phyloP scores from a whole-genome alignment of 2,888 invertebrate species.

The Epistrophella euchroma region DNA sequence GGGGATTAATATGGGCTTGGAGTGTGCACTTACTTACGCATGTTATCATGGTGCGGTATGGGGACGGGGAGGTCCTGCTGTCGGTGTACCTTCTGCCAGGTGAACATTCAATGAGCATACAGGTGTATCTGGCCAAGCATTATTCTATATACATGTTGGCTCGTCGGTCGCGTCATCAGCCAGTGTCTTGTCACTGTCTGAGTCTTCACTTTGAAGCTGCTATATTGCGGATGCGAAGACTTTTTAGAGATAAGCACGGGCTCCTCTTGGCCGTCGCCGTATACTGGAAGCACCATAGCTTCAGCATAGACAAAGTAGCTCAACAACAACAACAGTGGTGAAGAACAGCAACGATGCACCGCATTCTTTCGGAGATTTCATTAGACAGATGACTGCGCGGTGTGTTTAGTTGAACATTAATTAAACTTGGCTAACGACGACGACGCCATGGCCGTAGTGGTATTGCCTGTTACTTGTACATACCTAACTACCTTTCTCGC shows the following conservation, averaged over 20 bases:
- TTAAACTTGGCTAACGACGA: slow-evolving; percentile 68
- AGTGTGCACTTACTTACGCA: slow-evolving; percentile 70
- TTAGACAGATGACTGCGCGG: slow-evolving; percentile 69
- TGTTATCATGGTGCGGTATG: slow-evolving; percentile 38
- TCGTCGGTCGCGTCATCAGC: slow-evolving; percentile 58
- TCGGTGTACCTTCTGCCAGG: slow-evolving; percentile 12
- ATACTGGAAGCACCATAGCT: slow-evolving; percentile 4
- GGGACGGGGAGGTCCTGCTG: slow-evolving; percentile 14
- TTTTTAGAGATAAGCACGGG: slow-evolving; percentile 64
- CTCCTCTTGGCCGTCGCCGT: slow-evolving; percentile 29
- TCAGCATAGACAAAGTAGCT: slow-evolving; percentile 52
- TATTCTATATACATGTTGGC: slow-evolving; percentile 17
- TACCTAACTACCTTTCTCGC: slow-evolving; percentile 29
- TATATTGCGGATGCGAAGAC: slow-evolving; percentile 61
- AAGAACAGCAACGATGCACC: slow-evolving; percentile 39
- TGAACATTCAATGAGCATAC: slow-evolving; percentile 48
- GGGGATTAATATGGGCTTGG: slow-evolving; percentile 15
- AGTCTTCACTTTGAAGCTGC: neutral
- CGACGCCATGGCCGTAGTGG: slow-evolving; percentile 44
- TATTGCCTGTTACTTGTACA: slow-evolving; percentile 29
- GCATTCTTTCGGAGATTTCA: slow-evolving; percentile 73
- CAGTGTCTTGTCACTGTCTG: slow-evolving; percentile 60
- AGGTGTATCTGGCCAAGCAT: slow-evolving; percentile 68
- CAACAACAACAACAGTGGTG: slow-evolving; percentile 20
- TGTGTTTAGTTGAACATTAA: slow-evolving; percentile 68